Percentiles rank a stretch among this genome's conserved stretches.
Evolutionary conservation across 1,140 invertebrate species (phyloP).

Genomic region (Trypoxylus dichotomus): DNA sequence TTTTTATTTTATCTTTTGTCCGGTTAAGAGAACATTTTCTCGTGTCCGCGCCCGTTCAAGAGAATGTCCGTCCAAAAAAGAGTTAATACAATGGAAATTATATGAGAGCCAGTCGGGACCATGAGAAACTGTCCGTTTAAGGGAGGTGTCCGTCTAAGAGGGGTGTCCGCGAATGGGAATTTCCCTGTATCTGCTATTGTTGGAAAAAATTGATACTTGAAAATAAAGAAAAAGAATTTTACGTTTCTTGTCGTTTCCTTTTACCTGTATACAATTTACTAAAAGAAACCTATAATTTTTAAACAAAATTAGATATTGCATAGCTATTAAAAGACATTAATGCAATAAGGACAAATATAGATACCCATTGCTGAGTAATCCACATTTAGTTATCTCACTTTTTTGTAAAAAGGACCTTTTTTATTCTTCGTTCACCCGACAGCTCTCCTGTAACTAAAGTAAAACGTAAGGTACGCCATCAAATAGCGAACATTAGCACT

Average conservation of each 20-base stretch:
- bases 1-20: too few species aligned
- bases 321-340: background rate
- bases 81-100: too few species aligned
- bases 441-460: background rate
- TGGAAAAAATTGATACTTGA: background rate
- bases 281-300: slow-evolving; percentile 2
- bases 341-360: background rate
- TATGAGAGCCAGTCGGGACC: too few species aligned
- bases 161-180: too few species aligned
- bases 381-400: background rate
- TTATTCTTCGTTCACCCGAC: background rate
- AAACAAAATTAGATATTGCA: background rate
- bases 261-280: background rate
- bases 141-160: too few species aligned
- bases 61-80: too few species aligned
- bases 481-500: slow-evolving; percentile 5
- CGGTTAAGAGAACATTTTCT: too few species aligned
- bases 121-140: too few species aligned
- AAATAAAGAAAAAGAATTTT: slow-evolving; percentile 7
- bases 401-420: background rate
- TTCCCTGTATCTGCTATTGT: too few species aligned
- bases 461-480: background rate
- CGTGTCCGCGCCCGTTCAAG: too few species aligned
- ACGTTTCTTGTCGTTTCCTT: background rate
- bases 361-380: background rate